These are phyloP conservation scores for Siderastrea radians DNA, from an alignment of 92 coral and sea anemone species.

Conservation along the genomic window DNA sequence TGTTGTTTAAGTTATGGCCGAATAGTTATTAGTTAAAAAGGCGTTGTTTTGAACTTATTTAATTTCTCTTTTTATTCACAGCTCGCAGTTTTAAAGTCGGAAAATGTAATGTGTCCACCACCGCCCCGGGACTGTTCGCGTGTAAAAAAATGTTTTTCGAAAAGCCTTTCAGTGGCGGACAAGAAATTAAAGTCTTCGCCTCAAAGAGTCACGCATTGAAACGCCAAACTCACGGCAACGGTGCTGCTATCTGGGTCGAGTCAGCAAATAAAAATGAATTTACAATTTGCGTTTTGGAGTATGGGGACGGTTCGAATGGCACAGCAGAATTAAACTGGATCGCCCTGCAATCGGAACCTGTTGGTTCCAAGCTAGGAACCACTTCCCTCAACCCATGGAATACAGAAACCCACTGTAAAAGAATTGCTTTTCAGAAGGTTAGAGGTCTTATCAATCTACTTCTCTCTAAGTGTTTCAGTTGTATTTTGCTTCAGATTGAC, in stretches of 20 bases:
- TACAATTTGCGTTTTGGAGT: slow-evolving; percentile 1
- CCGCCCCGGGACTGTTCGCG: background rate
- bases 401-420: background rate
- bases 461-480: too few relatives aligned
- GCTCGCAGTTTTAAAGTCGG: background rate
- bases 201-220: background rate
- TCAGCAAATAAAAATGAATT: background rate
- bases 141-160: background rate
- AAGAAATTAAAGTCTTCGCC: background rate
- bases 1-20: too few relatives aligned
- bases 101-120: background rate
- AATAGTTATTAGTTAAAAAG: too few relatives aligned
- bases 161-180: background rate
- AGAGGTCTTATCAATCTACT: too few relatives aligned
- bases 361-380: background rate
- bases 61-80: background rate
- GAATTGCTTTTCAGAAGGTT: slow-evolving; percentile 4
- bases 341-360: background rate
- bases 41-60: too few relatives aligned
- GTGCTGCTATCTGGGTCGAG: slow-evolving; percentile 14
- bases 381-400: background rate
- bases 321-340: slow-evolving; percentile 14
- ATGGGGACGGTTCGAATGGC: background rate
- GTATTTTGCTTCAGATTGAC: too few relatives aligned
- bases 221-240: background rate